Evolutionary conservation across 2,888 invertebrate genomes (phyloP).

Genomic region (Luperina nickerlii): DNA sequence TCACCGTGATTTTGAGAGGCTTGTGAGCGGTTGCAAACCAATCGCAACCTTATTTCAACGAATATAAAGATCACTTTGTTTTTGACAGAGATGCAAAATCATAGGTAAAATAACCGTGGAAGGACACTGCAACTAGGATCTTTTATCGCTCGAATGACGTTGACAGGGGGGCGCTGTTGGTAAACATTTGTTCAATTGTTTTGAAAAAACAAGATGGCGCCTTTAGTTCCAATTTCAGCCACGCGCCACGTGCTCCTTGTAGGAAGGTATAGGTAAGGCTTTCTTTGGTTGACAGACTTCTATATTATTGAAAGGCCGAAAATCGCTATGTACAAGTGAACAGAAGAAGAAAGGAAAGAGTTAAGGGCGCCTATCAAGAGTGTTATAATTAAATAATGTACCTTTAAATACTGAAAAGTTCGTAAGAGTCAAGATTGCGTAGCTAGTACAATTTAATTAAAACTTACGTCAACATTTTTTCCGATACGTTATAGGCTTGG

Average conservation of each 20-base stretch:
- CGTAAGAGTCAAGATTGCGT: slow-evolving; percentile 10
- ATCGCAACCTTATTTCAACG: neutral
- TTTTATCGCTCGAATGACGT: neutral
- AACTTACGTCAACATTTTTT: neutral
- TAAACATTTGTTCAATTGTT: neutral
- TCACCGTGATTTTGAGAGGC: neutral
- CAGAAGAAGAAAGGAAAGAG: neutral
- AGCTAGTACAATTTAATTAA: neutral
- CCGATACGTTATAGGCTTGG: neutral
- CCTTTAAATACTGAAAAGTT: slow-evolving; percentile 1
- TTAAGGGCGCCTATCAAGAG: neutral
- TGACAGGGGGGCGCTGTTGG: neutral
- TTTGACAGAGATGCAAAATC: neutral
- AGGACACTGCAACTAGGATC: neutral
- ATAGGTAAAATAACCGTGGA: neutral
- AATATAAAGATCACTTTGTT: neutral
- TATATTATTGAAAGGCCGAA: neutral
- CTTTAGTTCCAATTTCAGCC: neutral
- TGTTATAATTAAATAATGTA: slow-evolving; percentile 12
- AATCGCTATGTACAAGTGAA: neutral
- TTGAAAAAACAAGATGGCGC: neutral
- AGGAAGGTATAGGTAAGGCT: neutral
- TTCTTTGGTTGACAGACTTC: neutral
- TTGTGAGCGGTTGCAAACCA: neutral
- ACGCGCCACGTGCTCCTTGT: neutral